Evolutionary conservation across 1,140 invertebrate species (phyloP), one percentile per base, ranked within the genome.

Genomic region (Rhizoglyphus robini): DNA sequence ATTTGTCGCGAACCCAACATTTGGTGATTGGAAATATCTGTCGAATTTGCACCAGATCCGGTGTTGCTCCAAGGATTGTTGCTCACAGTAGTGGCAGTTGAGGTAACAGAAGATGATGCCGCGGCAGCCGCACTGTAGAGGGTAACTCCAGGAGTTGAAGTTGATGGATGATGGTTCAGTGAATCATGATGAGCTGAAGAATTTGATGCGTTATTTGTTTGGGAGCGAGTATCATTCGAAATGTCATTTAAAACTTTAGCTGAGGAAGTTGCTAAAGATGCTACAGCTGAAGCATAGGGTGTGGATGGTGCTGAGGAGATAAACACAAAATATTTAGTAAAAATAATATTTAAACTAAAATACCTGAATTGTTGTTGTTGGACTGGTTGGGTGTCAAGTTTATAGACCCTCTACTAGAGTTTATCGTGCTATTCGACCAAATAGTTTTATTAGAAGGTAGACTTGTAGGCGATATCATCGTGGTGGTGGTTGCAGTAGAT

Each of bases 231-330:
- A 41, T 41, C 36, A 18, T 41, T 41, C 8, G 36, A 41, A 41
- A 41, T 41, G 8, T 41, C 36, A 41, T 11, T 41, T 51, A 51
- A 51, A 20, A 23, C 15, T 27, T 13, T 51, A 2, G 15, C 23
- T 13, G 48, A 51, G 13, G 15, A 20, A 23, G 18, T 51, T 13
- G 23, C 48, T 51, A 23, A 51, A 25, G 48, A 51, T 13, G 48
- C 48, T 31, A 67, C 69, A 59, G 69, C 69, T 20, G 67, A 47
- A 27, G 67, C 67, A 69, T 70, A 70, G 18, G 68, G 32, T 61
- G 59, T 23, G 20, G 58, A 38, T 65, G 34, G 58, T 59, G 69
- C 54, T 20, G 60, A 66, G 58, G 51, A 41, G 41, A 65, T 34
- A 58, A 67, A 31, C 65, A 63, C 30, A 63, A 51, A n/a, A 18